phyloP scores from a whole-genome alignment of 2,888 invertebrate species.

The Gastracanthus pulcherrimus region DNA sequence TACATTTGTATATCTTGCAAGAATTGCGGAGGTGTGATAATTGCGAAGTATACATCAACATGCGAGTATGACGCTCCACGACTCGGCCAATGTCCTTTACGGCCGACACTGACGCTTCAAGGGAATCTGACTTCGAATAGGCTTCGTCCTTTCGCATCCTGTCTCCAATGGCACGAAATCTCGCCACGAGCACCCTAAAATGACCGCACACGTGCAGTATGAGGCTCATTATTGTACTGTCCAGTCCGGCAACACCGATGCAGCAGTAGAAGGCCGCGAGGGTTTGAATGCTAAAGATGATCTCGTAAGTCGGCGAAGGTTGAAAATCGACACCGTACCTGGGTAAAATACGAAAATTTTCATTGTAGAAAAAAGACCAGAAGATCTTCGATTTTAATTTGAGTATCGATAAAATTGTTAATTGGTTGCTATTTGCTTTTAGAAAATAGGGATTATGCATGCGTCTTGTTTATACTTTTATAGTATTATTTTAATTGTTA shows the following conservation, averaged over 20 bases:
- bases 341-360: background rate
- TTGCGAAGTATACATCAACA: too few species aligned
- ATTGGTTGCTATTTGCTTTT: too few species aligned
- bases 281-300: constrained; percentile 57
- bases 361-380: too few species aligned
- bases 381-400: too few species aligned
- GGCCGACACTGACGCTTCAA: background rate
- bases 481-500: too few species aligned
- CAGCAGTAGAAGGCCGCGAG: constrained; percentile 38
- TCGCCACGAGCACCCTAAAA: background rate
- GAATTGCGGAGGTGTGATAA: too few species aligned
- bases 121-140: background rate
- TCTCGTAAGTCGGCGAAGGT: constrained; percentile 50
- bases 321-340: constrained; percentile 61
- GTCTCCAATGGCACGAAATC: background rate
- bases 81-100: background rate
- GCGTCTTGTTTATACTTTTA: too few species aligned
- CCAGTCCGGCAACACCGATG: constrained; percentile 48
- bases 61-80: too few species aligned
- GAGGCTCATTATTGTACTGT: constrained; percentile 57
- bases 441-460: too few species aligned
- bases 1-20: too few species aligned
- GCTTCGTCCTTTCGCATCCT: background rate
- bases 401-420: too few species aligned
- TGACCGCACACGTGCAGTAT: constrained; percentile 61